Conservation (phyloP, 2,797 vertebrate genomes). For the Ficedula albicollis region DNA sequence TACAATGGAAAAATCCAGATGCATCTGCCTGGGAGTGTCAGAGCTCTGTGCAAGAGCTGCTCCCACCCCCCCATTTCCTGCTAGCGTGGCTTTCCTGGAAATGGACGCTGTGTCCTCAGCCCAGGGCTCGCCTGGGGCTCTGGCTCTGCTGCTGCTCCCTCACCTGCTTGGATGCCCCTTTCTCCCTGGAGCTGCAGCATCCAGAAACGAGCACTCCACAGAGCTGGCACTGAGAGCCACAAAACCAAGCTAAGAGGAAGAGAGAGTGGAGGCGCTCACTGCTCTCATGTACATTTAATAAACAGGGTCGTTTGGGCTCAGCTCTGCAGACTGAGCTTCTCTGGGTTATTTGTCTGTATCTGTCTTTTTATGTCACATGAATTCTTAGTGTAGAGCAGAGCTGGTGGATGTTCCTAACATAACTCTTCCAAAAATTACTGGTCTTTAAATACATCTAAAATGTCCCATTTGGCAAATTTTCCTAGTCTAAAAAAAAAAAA, state of each 20-base stretch:
- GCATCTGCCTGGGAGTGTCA: background rate
- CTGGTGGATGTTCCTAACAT: background rate
- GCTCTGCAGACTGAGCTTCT: background rate
- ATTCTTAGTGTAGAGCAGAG: background rate
- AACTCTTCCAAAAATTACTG: background rate
- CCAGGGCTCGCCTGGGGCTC: background rate
- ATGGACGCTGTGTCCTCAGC: background rate
- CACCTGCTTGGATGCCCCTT: conserved; percentile 9
- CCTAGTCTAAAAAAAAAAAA: background rate
- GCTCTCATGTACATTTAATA: background rate
- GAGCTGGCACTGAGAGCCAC: background rate
- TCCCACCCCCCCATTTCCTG: conserved; percentile 23
- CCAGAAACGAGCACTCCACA: background rate
- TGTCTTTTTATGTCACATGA: background rate
- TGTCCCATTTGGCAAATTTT: background rate
- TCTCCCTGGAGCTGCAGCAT: conserved; percentile 6
- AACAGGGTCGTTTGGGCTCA: background rate
- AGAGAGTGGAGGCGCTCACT: background rate
- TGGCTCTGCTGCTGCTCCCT: conserved; percentile 10
- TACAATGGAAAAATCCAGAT: conserved; percentile 40
- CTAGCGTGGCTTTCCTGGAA: conserved; percentile 28
- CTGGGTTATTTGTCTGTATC: background rate
- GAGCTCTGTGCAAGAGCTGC: background rate
- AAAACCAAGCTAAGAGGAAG: rapidly evolving
- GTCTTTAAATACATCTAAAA: background rate